These are phyloP conservation scores for Arnoldichthys spilopterus DNA, from an alignment of 2,797 vertebrate species.

Conservation along the genomic window DNA sequence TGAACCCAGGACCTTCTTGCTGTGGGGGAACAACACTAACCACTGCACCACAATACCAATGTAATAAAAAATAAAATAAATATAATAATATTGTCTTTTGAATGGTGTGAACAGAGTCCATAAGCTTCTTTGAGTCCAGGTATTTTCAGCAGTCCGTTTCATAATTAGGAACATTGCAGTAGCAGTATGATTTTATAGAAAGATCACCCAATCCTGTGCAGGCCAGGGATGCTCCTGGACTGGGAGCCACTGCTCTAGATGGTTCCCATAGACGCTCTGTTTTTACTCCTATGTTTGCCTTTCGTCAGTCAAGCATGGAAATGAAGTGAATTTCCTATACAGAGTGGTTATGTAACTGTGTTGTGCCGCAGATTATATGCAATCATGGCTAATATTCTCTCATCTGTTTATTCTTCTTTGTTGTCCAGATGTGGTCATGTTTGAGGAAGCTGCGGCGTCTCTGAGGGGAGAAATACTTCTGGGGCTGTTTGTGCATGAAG, in stretches of 20 bases:
- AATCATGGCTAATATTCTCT: constrained; percentile 16
- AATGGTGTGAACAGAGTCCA: no score
- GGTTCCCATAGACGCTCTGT: background rate
- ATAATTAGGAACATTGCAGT: no score
- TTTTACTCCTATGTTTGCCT: background rate
- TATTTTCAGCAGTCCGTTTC: no score
- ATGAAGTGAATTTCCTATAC: constrained; percentile 11
- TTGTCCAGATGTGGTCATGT: constrained; percentile 62
- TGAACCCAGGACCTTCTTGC: no score
- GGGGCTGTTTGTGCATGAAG: constrained; percentile 66
- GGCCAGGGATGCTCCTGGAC: background rate
- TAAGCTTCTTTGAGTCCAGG: no score
- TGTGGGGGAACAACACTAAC: no score
- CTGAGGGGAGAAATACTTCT: constrained; percentile 72
- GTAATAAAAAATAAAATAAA: no score
- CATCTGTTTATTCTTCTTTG: background rate
- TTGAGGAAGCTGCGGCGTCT: constrained; percentile 67
- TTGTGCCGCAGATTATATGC: background rate
- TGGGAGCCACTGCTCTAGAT: background rate
- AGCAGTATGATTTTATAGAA: no score
- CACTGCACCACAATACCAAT: no score
- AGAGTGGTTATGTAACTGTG: constrained; percentile 22
- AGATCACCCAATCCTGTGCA: no score
- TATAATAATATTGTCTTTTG: no score
- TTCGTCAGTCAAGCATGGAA: background rate